phyloP scores from a whole-genome alignment of 2,888 invertebrate species.

The Heterodera filipjevi region DNA sequence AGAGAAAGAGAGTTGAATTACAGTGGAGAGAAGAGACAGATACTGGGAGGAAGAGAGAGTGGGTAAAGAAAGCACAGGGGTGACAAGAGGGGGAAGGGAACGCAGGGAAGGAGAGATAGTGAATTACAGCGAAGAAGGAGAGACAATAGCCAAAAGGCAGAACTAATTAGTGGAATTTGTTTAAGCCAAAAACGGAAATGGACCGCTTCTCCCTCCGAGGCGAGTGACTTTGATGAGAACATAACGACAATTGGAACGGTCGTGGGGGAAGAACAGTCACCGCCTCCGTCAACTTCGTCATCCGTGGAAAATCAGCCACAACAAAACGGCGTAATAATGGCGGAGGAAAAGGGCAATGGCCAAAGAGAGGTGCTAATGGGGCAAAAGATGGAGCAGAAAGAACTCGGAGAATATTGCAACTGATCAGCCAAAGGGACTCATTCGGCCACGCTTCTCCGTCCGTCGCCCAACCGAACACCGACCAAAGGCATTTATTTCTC shows the following conservation, averaged over 20 bases:
- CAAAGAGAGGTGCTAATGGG: background rate
- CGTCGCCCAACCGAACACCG: too few species aligned
- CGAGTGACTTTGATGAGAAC: background rate
- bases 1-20: too few species aligned
- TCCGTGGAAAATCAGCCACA: constrained; percentile 16
- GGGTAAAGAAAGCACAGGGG: background rate
- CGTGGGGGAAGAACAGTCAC: background rate
- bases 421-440: too few species aligned
- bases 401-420: too few species aligned
- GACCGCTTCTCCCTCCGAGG: background rate
- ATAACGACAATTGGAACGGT: background rate
- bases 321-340: background rate
- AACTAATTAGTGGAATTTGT: background rate
- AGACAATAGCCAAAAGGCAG: too few species aligned
- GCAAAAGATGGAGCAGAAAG: background rate
- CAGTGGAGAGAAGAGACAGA: background rate
- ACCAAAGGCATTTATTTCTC: too few species aligned
- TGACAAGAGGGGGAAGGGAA: too few species aligned
- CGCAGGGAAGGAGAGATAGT: too few species aligned
- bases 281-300: constrained; percentile 11
- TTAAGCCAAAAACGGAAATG: background rate
- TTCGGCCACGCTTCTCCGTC: too few species aligned
- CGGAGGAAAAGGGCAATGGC: background rate
- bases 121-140: too few species aligned
- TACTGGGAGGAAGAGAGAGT: background rate